phyloP scores from a whole-genome alignment of 2,888 invertebrate species.

The Biston stratarius region DNA sequence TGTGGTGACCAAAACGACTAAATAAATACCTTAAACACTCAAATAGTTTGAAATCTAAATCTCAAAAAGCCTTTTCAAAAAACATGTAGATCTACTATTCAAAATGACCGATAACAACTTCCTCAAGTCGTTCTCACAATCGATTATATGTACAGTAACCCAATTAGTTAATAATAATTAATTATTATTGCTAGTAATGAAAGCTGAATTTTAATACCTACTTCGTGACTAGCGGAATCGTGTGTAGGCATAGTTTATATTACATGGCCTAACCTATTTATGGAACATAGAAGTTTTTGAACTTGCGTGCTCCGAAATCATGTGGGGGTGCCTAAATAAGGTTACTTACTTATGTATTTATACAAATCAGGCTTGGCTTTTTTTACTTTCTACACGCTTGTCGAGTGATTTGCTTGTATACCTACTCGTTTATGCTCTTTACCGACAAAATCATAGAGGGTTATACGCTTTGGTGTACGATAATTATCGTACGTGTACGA shows the following conservation, averaged over 20 bases:
- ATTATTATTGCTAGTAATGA: constrained; percentile 11
- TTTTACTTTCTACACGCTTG: not conserved
- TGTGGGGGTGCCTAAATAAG: constrained; percentile 1
- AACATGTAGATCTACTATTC: too few relatives aligned
- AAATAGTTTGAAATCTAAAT: too few relatives aligned
- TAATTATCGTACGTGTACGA: too few relatives aligned
- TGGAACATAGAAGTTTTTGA: constrained; percentile 19
- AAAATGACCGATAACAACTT: too few relatives aligned
- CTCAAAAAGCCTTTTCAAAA: too few relatives aligned
- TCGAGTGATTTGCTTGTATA: not conserved
- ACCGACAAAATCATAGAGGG: too few relatives aligned
- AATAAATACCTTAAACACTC: too few relatives aligned
- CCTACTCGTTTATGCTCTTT: too few relatives aligned
- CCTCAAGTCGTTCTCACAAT: not conserved
- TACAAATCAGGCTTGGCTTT: constrained; percentile 1
- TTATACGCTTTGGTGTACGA: too few relatives aligned
- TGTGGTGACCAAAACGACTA: too few relatives aligned
- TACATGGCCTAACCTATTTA: not conserved
- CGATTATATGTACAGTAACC: constrained; percentile 12
- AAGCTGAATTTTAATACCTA: constrained; percentile 11
- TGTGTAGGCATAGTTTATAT: constrained; percentile 16
- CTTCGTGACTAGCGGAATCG: constrained; percentile 26
- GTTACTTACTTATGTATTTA: constrained; percentile 1
- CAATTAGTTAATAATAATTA: constrained; percentile 4
- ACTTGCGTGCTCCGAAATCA: constrained; percentile 19